Conservation (phyloP, 2,113 vertebrate species). For the Xyrauchen texanus region DNA sequence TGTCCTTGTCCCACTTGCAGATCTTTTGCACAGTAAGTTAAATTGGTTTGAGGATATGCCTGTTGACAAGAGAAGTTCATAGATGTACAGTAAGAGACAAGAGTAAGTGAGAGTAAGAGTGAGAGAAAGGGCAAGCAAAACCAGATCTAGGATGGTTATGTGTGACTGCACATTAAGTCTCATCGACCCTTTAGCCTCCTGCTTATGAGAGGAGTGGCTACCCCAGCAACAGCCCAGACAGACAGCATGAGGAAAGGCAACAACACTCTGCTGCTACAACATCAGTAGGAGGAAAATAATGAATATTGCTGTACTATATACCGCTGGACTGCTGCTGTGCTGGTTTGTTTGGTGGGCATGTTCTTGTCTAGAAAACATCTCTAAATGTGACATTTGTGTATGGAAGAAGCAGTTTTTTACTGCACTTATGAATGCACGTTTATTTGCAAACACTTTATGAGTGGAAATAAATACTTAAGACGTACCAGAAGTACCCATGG, state of each 20-base stretch:
- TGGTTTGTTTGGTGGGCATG: conserved; percentile 26
- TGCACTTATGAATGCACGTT: neutral
- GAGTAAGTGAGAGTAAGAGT: no score
- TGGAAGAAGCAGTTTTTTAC: conserved; percentile 2
- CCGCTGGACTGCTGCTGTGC: conserved; percentile 11
- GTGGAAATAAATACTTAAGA: no score
- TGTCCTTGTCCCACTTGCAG: conserved; percentile 47
- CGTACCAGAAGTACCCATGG: neutral
- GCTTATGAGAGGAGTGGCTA: conserved; percentile 51
- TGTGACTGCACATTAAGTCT: conserved; percentile 66
- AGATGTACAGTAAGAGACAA: neutral
- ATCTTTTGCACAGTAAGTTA: conserved; percentile 51
- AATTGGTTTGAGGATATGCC: conserved; percentile 53
- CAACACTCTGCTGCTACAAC: conserved; percentile 35
- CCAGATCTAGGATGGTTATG: conserved; percentile 49
- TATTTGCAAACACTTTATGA: neutral
- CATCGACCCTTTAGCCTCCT: conserved; percentile 59
- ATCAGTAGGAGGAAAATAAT: conserved; percentile 47
- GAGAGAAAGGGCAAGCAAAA: conserved; percentile 22
- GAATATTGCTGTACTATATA: conserved; percentile 28
- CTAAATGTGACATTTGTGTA: neutral
- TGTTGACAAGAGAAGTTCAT: neutral
- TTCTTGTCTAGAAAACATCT: conserved; percentile 26
- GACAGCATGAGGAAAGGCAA: conserved; percentile 17
- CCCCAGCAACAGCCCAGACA: conserved; percentile 45